A percentile compares a stretch with the other conserved stretches of the same genome.
Evolutionary conservation across 2,113 vertebrate species (phyloP).

Genomic region (Mirza zaza): DNA sequence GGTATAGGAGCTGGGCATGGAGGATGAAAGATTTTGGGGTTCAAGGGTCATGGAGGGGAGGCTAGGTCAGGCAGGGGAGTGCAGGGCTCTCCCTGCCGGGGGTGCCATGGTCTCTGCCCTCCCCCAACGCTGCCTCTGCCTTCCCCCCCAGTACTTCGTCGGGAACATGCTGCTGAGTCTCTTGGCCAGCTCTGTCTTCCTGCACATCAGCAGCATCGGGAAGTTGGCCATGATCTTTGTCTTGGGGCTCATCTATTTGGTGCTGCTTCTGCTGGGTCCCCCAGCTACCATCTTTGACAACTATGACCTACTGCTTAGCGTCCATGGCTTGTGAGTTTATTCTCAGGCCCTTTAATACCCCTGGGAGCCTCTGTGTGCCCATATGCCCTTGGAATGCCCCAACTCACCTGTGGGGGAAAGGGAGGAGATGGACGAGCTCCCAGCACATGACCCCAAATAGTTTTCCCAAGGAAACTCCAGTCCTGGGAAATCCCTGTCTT

Average conservation of each 20-base stretch:
- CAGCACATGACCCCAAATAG: no score
- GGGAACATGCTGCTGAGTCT: conserved; percentile 95
- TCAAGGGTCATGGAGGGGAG: neutral
- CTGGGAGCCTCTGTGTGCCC: neutral
- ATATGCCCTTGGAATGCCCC: neutral
- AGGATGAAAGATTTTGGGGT: neutral
- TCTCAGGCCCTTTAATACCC: neutral
- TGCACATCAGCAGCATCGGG: conserved; percentile 97
- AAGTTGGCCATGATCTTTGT: conserved; percentile 94
- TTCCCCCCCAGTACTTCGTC: conserved; percentile 90
- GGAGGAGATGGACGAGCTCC: neutral
- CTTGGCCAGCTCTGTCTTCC: conserved; percentile 96
- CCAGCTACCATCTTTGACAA: conserved; percentile 95
- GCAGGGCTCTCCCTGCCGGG: neutral
- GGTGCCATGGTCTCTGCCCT: neutral
- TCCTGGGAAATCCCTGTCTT: conserved; percentile 29
- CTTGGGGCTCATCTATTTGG: conserved; percentile 92
- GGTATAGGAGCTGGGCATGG: neutral
- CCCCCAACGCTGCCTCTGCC: neutral
- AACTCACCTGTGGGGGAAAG: neutral
- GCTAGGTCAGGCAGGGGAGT: neutral
- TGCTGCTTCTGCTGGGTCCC: conserved; percentile 94
- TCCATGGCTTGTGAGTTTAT: conserved; percentile 94
- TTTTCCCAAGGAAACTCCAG: neutral
- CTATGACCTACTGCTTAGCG: conserved; percentile 93